Evolutionary conservation across 2,113 vertebrate species (phyloP), one percentile per base, ranked within the genome.

Genomic region (Bufo bufo): DNA sequence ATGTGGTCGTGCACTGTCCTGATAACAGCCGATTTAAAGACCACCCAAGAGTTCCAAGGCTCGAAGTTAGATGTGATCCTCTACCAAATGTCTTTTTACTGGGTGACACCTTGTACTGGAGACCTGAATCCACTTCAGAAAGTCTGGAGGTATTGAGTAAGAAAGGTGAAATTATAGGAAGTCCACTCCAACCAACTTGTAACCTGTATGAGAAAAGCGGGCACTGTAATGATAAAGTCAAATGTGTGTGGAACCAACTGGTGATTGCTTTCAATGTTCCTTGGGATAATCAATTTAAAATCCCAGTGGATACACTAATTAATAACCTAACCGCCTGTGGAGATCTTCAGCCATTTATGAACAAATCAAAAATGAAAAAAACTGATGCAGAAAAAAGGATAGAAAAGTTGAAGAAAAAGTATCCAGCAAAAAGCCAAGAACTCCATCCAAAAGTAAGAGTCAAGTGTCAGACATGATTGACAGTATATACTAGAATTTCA

Each of bases 181-280:
- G 33, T 33, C 33, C 33, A 4, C 16, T 52, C 52, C 33, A 33
- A 33, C 33, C 33, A 33, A 33, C 50, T 6, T 6, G 9, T 9
- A 3, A 52, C 20, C 2, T 82, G 79, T 82, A 3, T 13, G 6
- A 19, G 10, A 13, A 82, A 0, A 14, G 45, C 0, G 2, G 56
- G 5, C 16, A n/a, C 10, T 82, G 81, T 66, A 9, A 2, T 23
- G 61, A 83, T 49, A 17, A n/a, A 33, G 2, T 49, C 2, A 45
- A n/a, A 20, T 66, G 81, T 50, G 61, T 83, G 33, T 83, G 81
- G 81, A 83, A 83, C 45, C 81, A 83, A 4, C 81, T 83, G 7
- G n/a, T 83, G n/a, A 17, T 83, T 16, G 81, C 81, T 83, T 83
- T 83, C 17, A 14, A 83, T 20, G 7, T 83, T 5, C 81, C 81